Evolutionary conservation across 2,113 vertebrate species (phyloP), one percentile per base, ranked within the genome.

Genomic region (Daubentonia madagascariensis): DNA sequence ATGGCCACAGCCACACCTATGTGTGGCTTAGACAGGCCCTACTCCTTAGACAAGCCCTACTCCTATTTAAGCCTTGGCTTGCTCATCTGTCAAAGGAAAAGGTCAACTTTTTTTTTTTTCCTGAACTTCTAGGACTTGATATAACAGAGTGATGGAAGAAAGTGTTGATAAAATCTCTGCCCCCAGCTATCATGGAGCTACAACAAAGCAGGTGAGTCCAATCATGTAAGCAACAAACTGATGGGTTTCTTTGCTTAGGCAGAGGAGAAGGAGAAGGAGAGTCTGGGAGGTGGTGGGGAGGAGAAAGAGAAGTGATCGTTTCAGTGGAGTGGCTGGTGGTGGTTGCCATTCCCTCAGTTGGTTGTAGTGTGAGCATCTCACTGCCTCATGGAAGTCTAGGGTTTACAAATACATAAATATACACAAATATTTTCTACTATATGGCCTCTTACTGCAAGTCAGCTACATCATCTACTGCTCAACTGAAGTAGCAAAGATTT

Each of bases 31-130:
- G 63, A 65, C 30, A 14, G 12, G 35, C 35, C n/a, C 23, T 54
- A 3, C 17, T 16, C 54, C 30, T 45, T 43, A n/a, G 5, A 4
- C 14, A 16, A 30, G 9, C 1, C 28, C 59, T 6, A 0, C 11
- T n/a, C 14, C 8, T 43, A 17, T 13, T 1, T n/a, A 28, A 54
- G 23, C 16, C 54, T 63, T 18, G 37, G 61, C 4, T 50, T 72
- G 68, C 6, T 67, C 61, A 48, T 50, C 70, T 89, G 37, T 75
- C 12, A 67, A 54, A 86, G 37, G 25, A 43, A 86, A 89, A 86
- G 78, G 23, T 81, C 43, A 6, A 10, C 14, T 85, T 22, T 8
- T 4, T 52, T 50, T 43, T 20, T 23, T 32, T 35, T 16, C 0
- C 35, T n/a, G 30, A 83, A 75, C 43, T 91, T 84, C 79, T 65